phyloP scores from a whole-genome alignment of 2,888 invertebrate genomes.

The Abscondita cerata region DNA sequence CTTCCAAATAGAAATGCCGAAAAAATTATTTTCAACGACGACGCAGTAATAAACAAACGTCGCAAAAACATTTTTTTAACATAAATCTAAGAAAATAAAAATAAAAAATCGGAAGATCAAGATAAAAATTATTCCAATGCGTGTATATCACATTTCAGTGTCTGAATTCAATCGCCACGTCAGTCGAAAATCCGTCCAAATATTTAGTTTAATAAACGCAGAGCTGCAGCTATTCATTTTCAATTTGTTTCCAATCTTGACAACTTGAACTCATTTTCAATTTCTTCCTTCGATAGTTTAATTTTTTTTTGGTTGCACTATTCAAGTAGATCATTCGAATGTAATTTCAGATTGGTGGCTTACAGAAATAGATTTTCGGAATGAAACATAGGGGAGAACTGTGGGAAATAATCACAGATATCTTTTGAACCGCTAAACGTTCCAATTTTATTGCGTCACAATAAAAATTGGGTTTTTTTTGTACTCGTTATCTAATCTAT shows the following conservation, averaged over 20 bases:
- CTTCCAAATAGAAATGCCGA: no score
- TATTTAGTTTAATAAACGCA: constrained; percentile 20
- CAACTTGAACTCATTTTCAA: constrained; percentile 8
- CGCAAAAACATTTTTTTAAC: not conserved
- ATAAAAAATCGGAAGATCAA: constrained; percentile 17
- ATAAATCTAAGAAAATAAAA: constrained; percentile 15
- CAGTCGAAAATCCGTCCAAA: constrained; percentile 18
- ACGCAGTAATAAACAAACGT: no score
- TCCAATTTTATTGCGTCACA: constrained; percentile 23
- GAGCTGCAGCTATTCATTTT: constrained; percentile 20
- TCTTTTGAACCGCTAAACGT: constrained; percentile 17
- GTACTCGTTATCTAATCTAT: constrained; percentile 19
- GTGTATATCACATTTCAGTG: constrained; percentile 17
- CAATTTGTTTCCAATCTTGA: constrained; percentile 19
- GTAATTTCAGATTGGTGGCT: constrained; percentile 1
- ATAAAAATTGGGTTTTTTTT: constrained; percentile 18
- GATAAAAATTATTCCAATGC: constrained; percentile 24
- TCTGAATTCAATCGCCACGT: constrained; percentile 20
- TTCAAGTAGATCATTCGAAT: not conserved
- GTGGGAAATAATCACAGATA: constrained; percentile 19
- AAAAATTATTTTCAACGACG: no score
- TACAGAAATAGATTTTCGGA: constrained; percentile 12
- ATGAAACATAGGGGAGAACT: constrained; percentile 14
- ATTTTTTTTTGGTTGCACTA: constrained; percentile 1
- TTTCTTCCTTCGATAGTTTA: constrained; percentile 1